These are phyloP conservation scores for Thamnophis sirtalis DNA, from an alignment of 2,113 vertebrate genomes.

Conservation along the genomic window DNA sequence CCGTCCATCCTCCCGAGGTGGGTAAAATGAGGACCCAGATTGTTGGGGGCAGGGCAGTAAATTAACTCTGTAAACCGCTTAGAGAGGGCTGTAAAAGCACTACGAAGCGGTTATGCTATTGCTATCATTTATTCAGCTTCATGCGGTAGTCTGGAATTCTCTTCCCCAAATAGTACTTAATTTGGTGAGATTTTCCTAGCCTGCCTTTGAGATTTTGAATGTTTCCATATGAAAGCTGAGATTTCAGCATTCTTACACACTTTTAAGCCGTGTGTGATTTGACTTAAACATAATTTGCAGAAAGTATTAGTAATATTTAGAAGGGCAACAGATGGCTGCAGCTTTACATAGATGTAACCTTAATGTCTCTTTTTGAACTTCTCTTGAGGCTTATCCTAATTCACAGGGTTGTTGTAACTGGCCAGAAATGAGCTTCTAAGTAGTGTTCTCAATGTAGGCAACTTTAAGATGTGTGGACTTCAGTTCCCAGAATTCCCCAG, in stretches of 20 bases:
- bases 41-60: too few relatives aligned
- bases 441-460: too few relatives aligned
- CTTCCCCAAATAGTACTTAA: not conserved
- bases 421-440: not conserved
- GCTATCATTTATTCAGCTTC: not conserved
- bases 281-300: not conserved
- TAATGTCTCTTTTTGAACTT: not conserved
- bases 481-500: too few relatives aligned
- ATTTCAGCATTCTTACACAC: not conserved
- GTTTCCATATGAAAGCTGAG: not conserved
- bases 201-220: not conserved
- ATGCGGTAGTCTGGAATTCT: not conserved
- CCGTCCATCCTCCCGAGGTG: too few relatives aligned
- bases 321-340: not conserved
- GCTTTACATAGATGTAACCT: not conserved
- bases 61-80: too few relatives aligned
- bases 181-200: not conserved
- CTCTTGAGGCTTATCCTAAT: not conserved
- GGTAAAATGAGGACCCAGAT: too few relatives aligned
- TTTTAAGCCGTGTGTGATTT: not conserved
- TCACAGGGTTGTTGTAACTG: not conserved
- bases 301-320: not conserved
- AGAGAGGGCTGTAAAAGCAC: too few relatives aligned
- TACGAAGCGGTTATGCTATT: too few relatives aligned
- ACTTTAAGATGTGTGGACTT: too few relatives aligned